Conservation (phyloP, 92 coral and sea anemone species). For the Ricordea florida region DNA sequence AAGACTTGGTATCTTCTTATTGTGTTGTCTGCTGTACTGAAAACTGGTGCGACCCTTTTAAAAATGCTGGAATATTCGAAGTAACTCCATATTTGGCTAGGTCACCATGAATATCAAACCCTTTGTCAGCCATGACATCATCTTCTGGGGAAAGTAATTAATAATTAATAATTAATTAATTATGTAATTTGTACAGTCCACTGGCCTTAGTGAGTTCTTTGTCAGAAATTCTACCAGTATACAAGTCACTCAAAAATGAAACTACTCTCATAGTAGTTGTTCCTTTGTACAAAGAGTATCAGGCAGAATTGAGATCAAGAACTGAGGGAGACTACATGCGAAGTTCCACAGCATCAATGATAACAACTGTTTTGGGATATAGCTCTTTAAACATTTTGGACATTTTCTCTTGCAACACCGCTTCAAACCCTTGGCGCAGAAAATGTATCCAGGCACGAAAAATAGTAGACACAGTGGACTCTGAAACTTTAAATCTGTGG, state of each 20-base stretch:
- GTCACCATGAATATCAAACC: constrained; percentile 58
- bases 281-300: constrained; percentile 67
- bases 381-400: constrained; percentile 44
- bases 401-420: constrained; percentile 38
- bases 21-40: constrained; percentile 38
- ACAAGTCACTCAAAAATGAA: constrained; percentile 49
- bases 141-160: constrained; percentile 30
- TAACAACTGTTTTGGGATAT: constrained; percentile 45
- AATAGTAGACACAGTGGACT: constrained; percentile 18
- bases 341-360: constrained; percentile 57
- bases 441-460: constrained; percentile 58
- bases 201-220: constrained; percentile 57
- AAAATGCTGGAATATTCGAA: constrained; percentile 43
- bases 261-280: constrained; percentile 67
- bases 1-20: constrained; percentile 53
- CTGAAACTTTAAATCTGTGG: constrained; percentile 22
- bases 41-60: constrained; percentile 59
- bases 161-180: too few species aligned
- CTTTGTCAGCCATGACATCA: constrained; percentile 59
- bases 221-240: constrained; percentile 56
- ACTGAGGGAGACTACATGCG: constrained; percentile 68
- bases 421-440: constrained; percentile 44
- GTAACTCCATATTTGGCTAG: constrained; percentile 44
- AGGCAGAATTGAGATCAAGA: constrained; percentile 59
- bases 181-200: constrained; percentile 39